Percentiles rank a stretch among this genome's conserved stretches.
These are phyloP conservation scores for Dendroctonus valens DNA, from an alignment of 1,140 invertebrate genomes.

Conservation along the genomic window DNA sequence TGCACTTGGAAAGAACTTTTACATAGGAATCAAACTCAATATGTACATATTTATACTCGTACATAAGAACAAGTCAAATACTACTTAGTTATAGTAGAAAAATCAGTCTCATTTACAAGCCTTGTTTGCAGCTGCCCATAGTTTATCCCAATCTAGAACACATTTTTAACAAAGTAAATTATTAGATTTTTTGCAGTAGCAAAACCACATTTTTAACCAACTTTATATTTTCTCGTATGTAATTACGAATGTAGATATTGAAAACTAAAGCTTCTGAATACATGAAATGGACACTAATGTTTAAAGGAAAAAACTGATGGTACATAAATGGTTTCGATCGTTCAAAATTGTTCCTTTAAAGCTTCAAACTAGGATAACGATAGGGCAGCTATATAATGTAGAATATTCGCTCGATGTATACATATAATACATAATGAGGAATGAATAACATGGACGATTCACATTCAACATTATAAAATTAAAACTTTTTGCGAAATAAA, in stretches of 20 bases:
- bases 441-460: conserved; percentile 23
- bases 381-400: too few relatives aligned
- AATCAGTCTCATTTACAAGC: conserved; percentile 51
- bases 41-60: conserved; percentile 18
- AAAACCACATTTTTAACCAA: too few relatives aligned
- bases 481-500: conserved; percentile 3
- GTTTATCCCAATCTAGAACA: background rate
- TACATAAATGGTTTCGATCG: too few relatives aligned
- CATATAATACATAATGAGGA: conserved; percentile 7
- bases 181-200: background rate
- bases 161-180: background rate
- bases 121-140: conserved; percentile 28
- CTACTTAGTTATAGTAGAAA: conserved; percentile 43
- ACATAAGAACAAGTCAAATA: conserved; percentile 31
- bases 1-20: conserved; percentile 3
- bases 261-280: too few relatives aligned
- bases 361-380: too few relatives aligned
- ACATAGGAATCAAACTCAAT: conserved; percentile 4
- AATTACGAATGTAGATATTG: too few relatives aligned
- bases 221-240: too few relatives aligned
- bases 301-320: too few relatives aligned
- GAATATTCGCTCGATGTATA: conserved; percentile 22
- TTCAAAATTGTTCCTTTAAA: too few relatives aligned
- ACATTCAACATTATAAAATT: conserved; percentile 20
- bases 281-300: too few relatives aligned